A percentile compares a stretch with the other conserved stretches of the same genome.
These are phyloP conservation scores for Luehdorfia chinensis DNA, from an alignment of 1,140 invertebrate species.

Conservation along the genomic window DNA sequence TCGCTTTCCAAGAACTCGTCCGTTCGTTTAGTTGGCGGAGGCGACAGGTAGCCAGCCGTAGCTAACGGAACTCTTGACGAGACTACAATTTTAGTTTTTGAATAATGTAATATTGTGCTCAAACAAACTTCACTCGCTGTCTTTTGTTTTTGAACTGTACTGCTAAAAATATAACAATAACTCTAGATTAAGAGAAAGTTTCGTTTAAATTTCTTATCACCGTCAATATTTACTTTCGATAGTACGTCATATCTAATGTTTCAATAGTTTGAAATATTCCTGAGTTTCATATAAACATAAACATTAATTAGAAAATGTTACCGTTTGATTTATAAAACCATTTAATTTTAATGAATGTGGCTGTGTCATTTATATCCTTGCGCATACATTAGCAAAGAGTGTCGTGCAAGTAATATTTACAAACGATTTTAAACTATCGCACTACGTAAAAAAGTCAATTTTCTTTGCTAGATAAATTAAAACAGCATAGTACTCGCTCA, in stretches of 20 bases:
- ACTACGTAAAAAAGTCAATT: conserved; percentile 28
- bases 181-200: conserved; percentile 11
- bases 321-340: too few species aligned
- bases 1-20: conserved; percentile 63
- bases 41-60: conserved; percentile 60
- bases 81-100: conserved; percentile 50
- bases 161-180: not conserved
- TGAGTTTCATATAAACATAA: too few species aligned
- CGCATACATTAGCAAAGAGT: conserved; percentile 23
- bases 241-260: too few species aligned
- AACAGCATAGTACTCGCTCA: conserved; percentile 62
- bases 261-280: too few species aligned
- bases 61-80: conserved; percentile 59
- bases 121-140: conserved; percentile 14
- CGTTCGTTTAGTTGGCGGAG: conserved; percentile 32
- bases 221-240: not conserved
- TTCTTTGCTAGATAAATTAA: conserved; percentile 31
- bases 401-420: conserved; percentile 6
- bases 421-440: conserved; percentile 15
- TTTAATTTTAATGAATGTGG: too few species aligned
- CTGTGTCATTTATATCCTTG: conserved; percentile 50
- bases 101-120: conserved; percentile 28
- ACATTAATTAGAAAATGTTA: too few species aligned
- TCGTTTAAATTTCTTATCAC: conserved; percentile 2
- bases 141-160: not conserved